A percentile compares a stretch with the other conserved stretches of the same genome.
These are phyloP conservation scores for Conger conger DNA, from an alignment of 2,113 vertebrate species.

Conservation along the genomic window DNA sequence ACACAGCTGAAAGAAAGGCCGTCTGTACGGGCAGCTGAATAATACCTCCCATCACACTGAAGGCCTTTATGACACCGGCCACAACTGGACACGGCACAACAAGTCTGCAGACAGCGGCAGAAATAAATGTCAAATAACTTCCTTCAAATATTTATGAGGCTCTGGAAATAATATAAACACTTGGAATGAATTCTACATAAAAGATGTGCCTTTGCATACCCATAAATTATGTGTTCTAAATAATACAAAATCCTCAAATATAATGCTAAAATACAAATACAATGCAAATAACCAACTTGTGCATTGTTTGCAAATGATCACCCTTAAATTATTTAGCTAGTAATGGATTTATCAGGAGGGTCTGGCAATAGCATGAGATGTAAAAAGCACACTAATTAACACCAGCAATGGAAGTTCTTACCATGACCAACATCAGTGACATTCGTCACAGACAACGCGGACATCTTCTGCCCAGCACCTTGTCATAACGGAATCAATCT, in stretches of 20 bases:
- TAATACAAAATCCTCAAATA: no score
- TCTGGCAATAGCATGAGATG: background rate
- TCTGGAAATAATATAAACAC: background rate
- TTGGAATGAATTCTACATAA: no score
- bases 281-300: no score
- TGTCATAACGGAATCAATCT: constrained; percentile 74
- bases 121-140: background rate
- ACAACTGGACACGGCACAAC: background rate
- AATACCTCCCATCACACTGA: background rate
- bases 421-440: constrained; percentile 79
- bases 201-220: no score
- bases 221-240: no score
- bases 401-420: constrained; percentile 47
- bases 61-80: background rate
- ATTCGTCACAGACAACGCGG: constrained; percentile 74
- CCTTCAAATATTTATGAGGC: background rate
- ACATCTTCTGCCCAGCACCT: constrained; percentile 78
- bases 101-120: background rate
- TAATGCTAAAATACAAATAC: no score
- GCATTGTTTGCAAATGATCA: no score
- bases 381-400: background rate
- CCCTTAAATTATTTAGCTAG: no score
- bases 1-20: background rate
- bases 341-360: no score
- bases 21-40: background rate